Conservation (phyloP, 2,797 vertebrate species). For the Acanthurus leucopareius region DNA sequence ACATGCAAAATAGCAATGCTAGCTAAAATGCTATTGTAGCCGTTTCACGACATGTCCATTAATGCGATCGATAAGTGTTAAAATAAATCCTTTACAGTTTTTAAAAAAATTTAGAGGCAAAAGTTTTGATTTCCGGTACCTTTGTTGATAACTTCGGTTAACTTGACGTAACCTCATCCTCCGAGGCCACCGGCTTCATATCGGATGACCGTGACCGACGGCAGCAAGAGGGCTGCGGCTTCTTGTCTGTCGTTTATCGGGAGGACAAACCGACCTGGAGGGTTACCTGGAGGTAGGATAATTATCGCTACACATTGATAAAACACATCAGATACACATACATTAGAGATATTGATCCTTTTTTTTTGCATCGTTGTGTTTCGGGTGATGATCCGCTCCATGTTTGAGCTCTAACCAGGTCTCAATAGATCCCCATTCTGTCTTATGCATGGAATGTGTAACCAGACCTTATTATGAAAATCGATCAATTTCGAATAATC, state of each 20-base stretch:
- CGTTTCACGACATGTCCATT: not conserved
- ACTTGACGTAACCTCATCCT: slow-evolving; percentile 13
- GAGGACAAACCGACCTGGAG: not conserved
- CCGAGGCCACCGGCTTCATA: slow-evolving; percentile 19
- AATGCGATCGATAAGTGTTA: not conserved
- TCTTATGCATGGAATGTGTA: not conserved
- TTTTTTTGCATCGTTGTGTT: not conserved
- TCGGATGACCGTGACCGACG: slow-evolving; percentile 7
- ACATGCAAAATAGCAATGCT: not conserved
- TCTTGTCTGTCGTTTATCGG: not conserved
- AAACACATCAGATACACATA: too few species aligned
- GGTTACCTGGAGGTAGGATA: slow-evolving; percentile 34
- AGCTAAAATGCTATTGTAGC: not conserved
- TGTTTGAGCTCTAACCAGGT: not conserved
- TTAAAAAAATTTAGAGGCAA: not conserved
- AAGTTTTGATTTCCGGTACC: not conserved
- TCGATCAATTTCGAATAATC: accelerated
- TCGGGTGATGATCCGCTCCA: not conserved
- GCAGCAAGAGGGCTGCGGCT: slow-evolving; percentile 38
- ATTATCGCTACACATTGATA: too few species aligned
- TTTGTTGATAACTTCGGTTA: accelerated
- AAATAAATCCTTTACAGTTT: not conserved
- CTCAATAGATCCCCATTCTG: not conserved
- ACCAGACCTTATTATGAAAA: slow-evolving; percentile 19
- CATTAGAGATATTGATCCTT: not conserved